Base-by-base conservation (phyloP, 2,797 vertebrate species). In the Molossus molossus region DNA sequence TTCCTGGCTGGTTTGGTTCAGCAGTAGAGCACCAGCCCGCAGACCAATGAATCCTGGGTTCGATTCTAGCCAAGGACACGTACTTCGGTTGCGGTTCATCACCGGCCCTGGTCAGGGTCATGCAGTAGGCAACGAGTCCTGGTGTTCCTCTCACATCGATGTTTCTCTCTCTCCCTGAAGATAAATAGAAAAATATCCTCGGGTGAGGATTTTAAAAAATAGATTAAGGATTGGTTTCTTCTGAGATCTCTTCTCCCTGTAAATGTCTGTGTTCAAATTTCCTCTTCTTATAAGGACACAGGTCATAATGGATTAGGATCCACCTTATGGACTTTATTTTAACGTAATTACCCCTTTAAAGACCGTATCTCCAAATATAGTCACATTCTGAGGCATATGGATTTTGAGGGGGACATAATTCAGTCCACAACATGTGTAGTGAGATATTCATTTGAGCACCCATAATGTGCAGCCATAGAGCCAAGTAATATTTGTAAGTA, bases 161-260 rank as follows among this genome's bases (percentile, higher is more conserved):
- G 40, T 45, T 45, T 45, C 40, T 45, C 40, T 45, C 40, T 45
- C 40, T 45, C 40, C 6, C 40, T 45, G 40, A 45, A 45, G 40
- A 45, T 45, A 45, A 45, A 45, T 45, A 45, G 40, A 45, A 45
- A 45, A 45, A 45, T 45, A 45, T 45, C 40, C 40, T 45, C 40
- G 40, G 40, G 40, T 45, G 40, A 45, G 40, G 40, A 45, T 45
- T 33, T 33, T 33, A 33, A 33, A 33, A 45, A 45, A 45, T 5
- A 80, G 65, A 81, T 60, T n/a, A 82, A 86, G 75, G 58, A 5
- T 50, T 80, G 45, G 53, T 70, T 96, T 91, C 70, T 69, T 89
- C 64, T 80, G 85, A 50, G 76, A 45, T 58, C 50, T 72, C 21
- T 45, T 72, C 50, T 13, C 58, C 83, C 45, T 21, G 29, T 64